Evolutionary conservation across 1,140 invertebrate species (phyloP).

Genomic region (Archivesica marissinica): DNA sequence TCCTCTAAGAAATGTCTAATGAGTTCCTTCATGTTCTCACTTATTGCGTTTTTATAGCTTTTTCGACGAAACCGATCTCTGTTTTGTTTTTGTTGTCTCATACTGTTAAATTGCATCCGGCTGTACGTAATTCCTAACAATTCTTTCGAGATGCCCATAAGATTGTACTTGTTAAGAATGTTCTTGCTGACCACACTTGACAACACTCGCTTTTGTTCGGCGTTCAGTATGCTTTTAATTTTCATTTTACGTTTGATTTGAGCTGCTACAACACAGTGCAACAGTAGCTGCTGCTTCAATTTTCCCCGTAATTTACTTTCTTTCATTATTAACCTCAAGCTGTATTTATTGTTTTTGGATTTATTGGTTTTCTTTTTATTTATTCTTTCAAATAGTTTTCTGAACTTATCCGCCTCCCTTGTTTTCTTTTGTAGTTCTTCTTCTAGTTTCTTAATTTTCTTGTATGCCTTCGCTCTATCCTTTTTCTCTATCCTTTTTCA

Average conservation of each 20-base stretch:
- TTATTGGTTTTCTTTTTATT: slow-evolving; percentile 24
- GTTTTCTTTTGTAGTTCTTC: too few relatives aligned
- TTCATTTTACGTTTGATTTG: slow-evolving; percentile 53
- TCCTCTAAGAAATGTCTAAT: too few relatives aligned
- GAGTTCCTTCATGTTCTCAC: too few relatives aligned
- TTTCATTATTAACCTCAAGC: not conserved
- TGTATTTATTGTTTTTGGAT: not conserved
- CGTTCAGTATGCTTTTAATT: slow-evolving; percentile 26
- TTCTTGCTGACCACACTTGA: slow-evolving; percentile 39
- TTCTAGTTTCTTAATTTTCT: too few relatives aligned
- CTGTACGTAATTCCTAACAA: slow-evolving; percentile 24
- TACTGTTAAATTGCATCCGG: slow-evolving; percentile 23
- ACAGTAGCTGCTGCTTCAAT: slow-evolving; percentile 16
- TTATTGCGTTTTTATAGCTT: too few relatives aligned
- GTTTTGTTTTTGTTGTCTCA: not conserved
- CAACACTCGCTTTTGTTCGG: slow-evolving; percentile 25
- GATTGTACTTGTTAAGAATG: slow-evolving; percentile 25
- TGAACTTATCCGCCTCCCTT: too few relatives aligned
- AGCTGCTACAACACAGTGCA: slow-evolving; percentile 29
- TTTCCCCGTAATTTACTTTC: slow-evolving; percentile 36
- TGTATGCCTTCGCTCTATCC: too few relatives aligned
- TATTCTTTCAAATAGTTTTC: slow-evolving; percentile 19
- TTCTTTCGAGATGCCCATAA: slow-evolving; percentile 7
- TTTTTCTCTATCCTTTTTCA: too few relatives aligned
- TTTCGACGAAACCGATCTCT: too few relatives aligned